Percentiles rank a stretch among this genome's conserved stretches.
Conservation (phyloP, 2,113 vertebrate species). For the Lamprologus sp. region DNA sequence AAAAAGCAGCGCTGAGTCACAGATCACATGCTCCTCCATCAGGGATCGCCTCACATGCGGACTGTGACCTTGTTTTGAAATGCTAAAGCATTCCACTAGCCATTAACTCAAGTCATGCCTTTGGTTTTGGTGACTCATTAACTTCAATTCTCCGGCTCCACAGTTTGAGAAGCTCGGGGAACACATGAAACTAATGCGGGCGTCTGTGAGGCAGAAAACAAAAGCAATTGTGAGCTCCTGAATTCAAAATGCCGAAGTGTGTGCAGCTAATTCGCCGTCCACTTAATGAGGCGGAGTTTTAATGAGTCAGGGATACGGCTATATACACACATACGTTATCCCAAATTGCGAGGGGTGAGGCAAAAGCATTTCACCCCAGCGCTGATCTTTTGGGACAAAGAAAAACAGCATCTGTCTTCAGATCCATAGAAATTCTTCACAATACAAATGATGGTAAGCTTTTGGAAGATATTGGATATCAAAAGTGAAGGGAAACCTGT, state of each 20-base stretch:
- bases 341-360: not conserved
- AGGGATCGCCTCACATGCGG: constrained; percentile 12
- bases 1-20: constrained; percentile 30
- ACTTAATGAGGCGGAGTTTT: not conserved
- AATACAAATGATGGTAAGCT: not conserved
- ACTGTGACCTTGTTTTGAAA: constrained; percentile 44
- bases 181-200: not conserved
- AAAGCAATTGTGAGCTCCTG: not conserved
- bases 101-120: constrained; percentile 30
- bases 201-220: not conserved
- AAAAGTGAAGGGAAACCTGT: not conserved
- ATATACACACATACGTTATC: not conserved
- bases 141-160: not conserved
- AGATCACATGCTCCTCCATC: constrained; percentile 41
- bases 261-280: not conserved
- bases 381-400: not conserved
- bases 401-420: not conserved
- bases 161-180: not conserved
- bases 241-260: not conserved
- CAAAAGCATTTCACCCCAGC: not conserved
- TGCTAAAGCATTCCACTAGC: not conserved
- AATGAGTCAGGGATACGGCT: not conserved
- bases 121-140: constrained; percentile 36
- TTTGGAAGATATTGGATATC: not conserved
- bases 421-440: not conserved